Percentiles rank a stretch among this genome's conserved stretches.
These are phyloP conservation scores for Ammodytes marinus DNA, from an alignment of 2,113 vertebrate genomes.

Conservation along the genomic window DNA sequence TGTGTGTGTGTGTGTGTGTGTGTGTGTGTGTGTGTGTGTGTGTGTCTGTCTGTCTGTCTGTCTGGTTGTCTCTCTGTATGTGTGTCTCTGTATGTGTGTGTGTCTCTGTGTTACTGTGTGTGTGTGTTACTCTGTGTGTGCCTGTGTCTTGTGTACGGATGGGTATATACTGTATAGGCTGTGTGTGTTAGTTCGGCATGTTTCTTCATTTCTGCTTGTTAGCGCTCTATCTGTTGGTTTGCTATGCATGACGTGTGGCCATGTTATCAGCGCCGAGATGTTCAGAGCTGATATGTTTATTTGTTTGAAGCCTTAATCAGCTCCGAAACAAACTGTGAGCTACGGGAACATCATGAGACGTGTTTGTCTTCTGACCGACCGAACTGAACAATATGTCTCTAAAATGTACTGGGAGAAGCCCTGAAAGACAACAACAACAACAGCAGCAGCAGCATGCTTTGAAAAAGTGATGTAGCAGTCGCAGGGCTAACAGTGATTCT, in stretches of 20 bases:
- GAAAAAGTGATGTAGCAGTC: neutral
- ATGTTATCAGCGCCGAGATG: slow-evolving; percentile 9
- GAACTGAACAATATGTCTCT: too few species aligned
- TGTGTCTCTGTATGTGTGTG: too few species aligned
- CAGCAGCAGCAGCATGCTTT: neutral
- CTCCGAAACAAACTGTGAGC: neutral
- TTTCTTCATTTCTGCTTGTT: slow-evolving; percentile 29
- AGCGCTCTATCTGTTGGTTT: neutral
- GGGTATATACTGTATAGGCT: neutral
- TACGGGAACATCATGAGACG: neutral
- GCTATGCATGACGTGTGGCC: slow-evolving; percentile 4
- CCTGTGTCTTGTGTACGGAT: too few species aligned
- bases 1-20: neutral
- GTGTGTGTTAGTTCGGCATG: neutral
- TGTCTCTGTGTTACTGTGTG: too few species aligned
- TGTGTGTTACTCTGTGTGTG: too few species aligned
- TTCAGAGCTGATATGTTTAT: slow-evolving; percentile 34
- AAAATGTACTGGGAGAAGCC: slow-evolving; percentile 1
- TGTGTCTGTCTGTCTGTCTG: neutral
- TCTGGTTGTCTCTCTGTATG: too few species aligned
- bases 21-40: neutral
- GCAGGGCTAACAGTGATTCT: too few species aligned
- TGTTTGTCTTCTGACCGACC: neutral
- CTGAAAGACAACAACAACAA: too few species aligned
- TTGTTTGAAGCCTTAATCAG: slow-evolving; percentile 20